Evolutionary conservation across 2,888 invertebrate genomes (phyloP), one percentile per base, ranked within the genome.

Genomic region (Pemphredon lugubris): DNA sequence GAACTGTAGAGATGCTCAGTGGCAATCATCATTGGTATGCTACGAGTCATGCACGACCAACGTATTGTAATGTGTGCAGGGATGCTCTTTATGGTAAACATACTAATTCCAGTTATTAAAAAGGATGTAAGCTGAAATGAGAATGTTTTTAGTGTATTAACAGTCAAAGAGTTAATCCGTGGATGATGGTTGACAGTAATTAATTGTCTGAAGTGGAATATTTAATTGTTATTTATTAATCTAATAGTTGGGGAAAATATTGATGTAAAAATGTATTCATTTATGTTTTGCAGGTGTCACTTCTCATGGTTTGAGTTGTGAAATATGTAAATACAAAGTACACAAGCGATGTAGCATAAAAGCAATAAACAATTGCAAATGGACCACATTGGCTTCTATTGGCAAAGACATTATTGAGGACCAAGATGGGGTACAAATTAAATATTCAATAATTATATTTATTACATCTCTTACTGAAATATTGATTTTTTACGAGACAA

Each of bases 311-410:
- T 93, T 98, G 32, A 97, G 97, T 78, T 98, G 98, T 90, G 98
- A 98, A 91, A 96, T 98, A 34, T 98, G 98, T 93, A 98, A 98
- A 92, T 96, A 96, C 90, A 98, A 98, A 90, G 97, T 97, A 69
- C 98, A 99, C 91, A 98, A 98, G 91, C 92, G 96, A 58, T 99
- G 98, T 90, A 97, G 97, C 0, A 93, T 95, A 59, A 96, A 97
- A 86, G 97, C 98, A 58, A 95, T 96, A 85, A 96, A 96, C 81
- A 97, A 96, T 87, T 99, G 98, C 92, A 99, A 99, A 90, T 98
- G 98, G 98, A 98, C 97, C 81, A 98, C 98, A 39, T 92, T 98
- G 79, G 96, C 98, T 4, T 97, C 97, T 40, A 95, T 99, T 61
- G 98, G 98, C n/a, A 96, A 96, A 85, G 96, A 98, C 82, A 95